Base-by-base conservation (phyloP, 2,888 invertebrate species). In the Diplazon laetatorius region DNA sequence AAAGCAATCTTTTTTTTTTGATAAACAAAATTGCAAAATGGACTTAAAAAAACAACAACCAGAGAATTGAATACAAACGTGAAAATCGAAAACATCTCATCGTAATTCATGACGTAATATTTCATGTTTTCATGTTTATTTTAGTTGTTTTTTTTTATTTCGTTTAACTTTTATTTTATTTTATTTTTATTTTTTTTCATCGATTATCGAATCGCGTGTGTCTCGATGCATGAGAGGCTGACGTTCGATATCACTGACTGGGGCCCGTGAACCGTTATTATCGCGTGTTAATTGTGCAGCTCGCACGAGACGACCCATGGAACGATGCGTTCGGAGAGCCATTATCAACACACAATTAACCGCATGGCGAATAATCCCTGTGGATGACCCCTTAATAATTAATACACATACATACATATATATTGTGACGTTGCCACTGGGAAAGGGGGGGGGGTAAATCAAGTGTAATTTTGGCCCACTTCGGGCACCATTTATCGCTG, bases 341-440 rank as follows among this genome's bases (percentile, higher is more conserved):
- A 78, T 78, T 78, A 78, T 66, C 74, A 35, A 65, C 59, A 44
- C 78, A 71, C 74, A 78, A 78, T 78, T 78, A 71, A 75, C 70
- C 70, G 70, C 70, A 52, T 46, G 70, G 70, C 46, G 55, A 74
- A 78, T 65, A 66, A 74, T 50, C 70, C 55, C 70, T 48, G 52
- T 74, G 74, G 78, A 70, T 71, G 78, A 70, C 70, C 74, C 74
- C 66, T 39, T 65, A 78, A 74, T 74, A 74, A 78, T 78, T 75
- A 71, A 78, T 78, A n/a, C n/a, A n/a, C n/a, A n/a, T n/a, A n/a
- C n/a, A n/a, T n/a, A n/a, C n/a, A n/a, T n/a, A n/a, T n/a, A n/a
- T n/a, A n/a, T n/a, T n/a, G n/a, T n/a, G n/a, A n/a, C n/a, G n/a
- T n/a, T n/a, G n/a, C n/a, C n/a, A n/a, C n/a, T n/a, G n/a, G n/a